A percentile compares a stretch with the other conserved stretches of the same genome.
phyloP scores from a whole-genome alignment of 2,797 vertebrate genomes.

The Mus caroli region DNA sequence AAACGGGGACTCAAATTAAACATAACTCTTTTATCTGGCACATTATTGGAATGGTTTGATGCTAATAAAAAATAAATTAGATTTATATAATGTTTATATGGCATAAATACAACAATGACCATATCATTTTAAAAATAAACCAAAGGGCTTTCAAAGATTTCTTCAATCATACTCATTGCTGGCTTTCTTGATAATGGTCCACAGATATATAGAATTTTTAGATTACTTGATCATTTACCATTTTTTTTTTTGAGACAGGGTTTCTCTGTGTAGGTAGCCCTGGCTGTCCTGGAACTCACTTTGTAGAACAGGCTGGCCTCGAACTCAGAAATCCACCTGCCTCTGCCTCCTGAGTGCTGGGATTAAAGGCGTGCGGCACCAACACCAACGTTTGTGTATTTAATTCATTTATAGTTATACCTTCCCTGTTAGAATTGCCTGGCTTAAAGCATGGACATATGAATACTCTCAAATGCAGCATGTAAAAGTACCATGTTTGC shows the following conservation, averaged over 20 bases:
- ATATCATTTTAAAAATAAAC: neutral
- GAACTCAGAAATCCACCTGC: no score
- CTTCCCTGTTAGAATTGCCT: neutral
- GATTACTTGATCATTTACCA: neutral
- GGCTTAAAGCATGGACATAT: neutral
- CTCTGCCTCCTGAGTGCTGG: no score
- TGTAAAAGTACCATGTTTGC: neutral
- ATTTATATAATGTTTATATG: neutral
- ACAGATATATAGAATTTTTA: neutral
- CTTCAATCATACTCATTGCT: neutral
- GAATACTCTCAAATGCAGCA: neutral
- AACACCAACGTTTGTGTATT: neutral
- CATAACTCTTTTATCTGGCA: neutral
- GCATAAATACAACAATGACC: neutral
- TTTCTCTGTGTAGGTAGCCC: no score
- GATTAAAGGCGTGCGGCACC: no score
- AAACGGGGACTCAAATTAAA: neutral
- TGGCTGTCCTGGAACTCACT: no score
- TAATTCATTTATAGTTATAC: neutral
- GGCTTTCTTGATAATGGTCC: neutral
- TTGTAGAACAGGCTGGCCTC: no score
- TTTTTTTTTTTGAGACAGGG: no score
- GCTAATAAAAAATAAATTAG: neutral
- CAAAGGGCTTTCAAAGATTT: neutral
- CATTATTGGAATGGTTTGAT: neutral